Conservation (phyloP, 2,113 vertebrate genomes). For the Platichthys stellatus region DNA sequence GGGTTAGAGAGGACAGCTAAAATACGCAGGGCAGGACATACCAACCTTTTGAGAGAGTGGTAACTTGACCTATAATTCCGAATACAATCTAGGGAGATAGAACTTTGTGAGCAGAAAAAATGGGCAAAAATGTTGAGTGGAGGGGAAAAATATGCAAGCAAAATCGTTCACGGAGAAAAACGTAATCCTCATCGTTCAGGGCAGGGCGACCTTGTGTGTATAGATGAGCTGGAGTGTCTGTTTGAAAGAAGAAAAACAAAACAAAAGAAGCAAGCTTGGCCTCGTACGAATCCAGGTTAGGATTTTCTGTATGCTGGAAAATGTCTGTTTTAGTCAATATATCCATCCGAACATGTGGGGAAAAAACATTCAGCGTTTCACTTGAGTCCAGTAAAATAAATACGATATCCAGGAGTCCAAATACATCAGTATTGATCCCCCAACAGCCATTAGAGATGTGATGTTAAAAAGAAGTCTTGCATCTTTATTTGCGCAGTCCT, state of each 20-base stretch:
- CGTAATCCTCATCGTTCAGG: conserved; percentile 71
- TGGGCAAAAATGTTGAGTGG: conserved; percentile 79
- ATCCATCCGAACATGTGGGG: conserved; percentile 44
- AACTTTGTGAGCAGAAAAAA: conserved; percentile 94
- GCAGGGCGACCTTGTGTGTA: conserved; percentile 22
- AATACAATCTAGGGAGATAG: conserved; percentile 99
- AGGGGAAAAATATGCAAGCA: conserved; percentile 62
- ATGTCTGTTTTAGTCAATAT: conserved; percentile 38
- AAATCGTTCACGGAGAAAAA: conserved; percentile 53
- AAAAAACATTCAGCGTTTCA: neutral
- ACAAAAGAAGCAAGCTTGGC: conserved; percentile 43
- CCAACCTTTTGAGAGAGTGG: conserved; percentile 99
- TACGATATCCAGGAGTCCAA: conserved; percentile 54
- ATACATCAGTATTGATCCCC: conserved; percentile 15
- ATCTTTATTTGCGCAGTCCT: conserved; percentile 44
- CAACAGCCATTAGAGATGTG: conserved; percentile 1
- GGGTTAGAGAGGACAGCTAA: conserved; percentile 98
- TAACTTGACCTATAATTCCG: conserved; percentile 99
- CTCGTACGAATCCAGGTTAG: conserved; percentile 56
- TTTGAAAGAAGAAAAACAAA: conserved; percentile 39
- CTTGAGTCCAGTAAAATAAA: conserved; percentile 43
- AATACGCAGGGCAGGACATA: conserved; percentile 99
- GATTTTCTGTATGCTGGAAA: conserved; percentile 42
- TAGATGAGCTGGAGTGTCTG: conserved; percentile 46
- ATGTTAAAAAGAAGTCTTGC: conserved; percentile 21